These are phyloP conservation scores for Parauchenoglanis ngamensis DNA, from an alignment of 2,797 vertebrate species.

Conservation along the genomic window DNA sequence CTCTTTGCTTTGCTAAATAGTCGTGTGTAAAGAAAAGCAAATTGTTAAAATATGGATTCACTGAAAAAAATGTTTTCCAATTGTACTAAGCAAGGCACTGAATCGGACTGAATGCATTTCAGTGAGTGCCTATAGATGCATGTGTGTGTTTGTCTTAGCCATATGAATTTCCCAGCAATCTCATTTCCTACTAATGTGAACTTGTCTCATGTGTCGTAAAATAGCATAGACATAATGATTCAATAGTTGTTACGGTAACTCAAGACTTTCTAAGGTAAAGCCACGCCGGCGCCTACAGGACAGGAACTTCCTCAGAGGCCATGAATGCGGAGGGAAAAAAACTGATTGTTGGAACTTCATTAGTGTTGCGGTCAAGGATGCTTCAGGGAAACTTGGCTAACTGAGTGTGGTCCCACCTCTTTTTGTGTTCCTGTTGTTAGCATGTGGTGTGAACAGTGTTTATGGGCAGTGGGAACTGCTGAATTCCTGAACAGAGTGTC, in stretches of 20 bases:
- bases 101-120: not conserved
- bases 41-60: conserved; percentile 1
- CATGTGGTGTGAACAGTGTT: conserved; percentile 29
- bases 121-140: not conserved
- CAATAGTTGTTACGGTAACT: conserved; percentile 11
- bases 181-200: conserved; percentile 4
- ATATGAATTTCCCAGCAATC: conserved; percentile 16
- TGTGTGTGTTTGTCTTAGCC: not conserved
- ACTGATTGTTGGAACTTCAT: conserved; percentile 38
- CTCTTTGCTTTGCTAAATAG: not conserved
- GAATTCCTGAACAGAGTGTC: conserved; percentile 8
- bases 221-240: not conserved
- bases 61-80: not conserved
- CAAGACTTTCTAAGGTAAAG: conserved; percentile 38
- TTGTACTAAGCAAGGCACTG: not conserved
- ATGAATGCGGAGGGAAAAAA: conserved; percentile 21
- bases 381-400: conserved; percentile 39
- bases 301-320: conserved; percentile 42
- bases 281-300: conserved; percentile 1
- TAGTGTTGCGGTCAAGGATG: conserved; percentile 47
- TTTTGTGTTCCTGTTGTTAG: conserved; percentile 45
- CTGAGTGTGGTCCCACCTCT: conserved; percentile 23
- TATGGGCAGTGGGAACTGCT: not conserved
- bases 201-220: conserved; percentile 11
- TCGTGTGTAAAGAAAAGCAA: not conserved